Base-by-base conservation (phyloP, 2,888 invertebrate species). In the Amphimallon solstitiale region DNA sequence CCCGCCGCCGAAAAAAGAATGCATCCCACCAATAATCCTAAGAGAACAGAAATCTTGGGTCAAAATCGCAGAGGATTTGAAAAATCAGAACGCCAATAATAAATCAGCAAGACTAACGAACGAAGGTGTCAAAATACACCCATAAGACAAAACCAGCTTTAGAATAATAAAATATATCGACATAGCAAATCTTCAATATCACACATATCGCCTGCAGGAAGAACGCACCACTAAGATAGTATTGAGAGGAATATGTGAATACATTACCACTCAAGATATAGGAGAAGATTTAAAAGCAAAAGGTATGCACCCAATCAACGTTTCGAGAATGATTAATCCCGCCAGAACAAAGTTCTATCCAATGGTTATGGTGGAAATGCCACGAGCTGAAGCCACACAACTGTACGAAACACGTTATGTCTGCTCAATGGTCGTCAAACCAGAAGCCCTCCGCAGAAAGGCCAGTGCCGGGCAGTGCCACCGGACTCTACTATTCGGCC, bases 401-500 rank as follows among this genome's bases (percentile, higher is more conserved):
- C 4, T 61, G 1, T 61, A 34, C 17, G 34, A 61, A 29, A 6
- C 29, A 2, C 29, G 17, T 5, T 45, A 61, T 9, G 21, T 46
- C 15, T 23, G 6, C 2, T 29, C 10, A 2, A 46, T 61, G 9
- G 14, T 10, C 45, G n/a, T n/a, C n/a, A n/a, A n/a, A n/a, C n/a
- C n/a, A n/a, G n/a, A n/a, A n/a, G n/a, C n/a, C n/a, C n/a, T n/a
- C n/a, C n/a, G n/a, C n/a, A n/a, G n/a, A n/a, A n/a, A n/a, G n/a
- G n/a, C n/a, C n/a, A n/a, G n/a, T 10, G 23, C 45, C 6, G 23
- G 12, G 0, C 60, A 46, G 46, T 61, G 61, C 14, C 46, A 46
- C 15, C 6, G 61, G n/a, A 46, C 46, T 23, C 60, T 46, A 19
- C 6, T 34, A 21, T 60, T 14, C 60, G 29, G 60, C 6, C 60